Conservation (phyloP, 2,113 vertebrate species). For the Varanus komodoensis region DNA sequence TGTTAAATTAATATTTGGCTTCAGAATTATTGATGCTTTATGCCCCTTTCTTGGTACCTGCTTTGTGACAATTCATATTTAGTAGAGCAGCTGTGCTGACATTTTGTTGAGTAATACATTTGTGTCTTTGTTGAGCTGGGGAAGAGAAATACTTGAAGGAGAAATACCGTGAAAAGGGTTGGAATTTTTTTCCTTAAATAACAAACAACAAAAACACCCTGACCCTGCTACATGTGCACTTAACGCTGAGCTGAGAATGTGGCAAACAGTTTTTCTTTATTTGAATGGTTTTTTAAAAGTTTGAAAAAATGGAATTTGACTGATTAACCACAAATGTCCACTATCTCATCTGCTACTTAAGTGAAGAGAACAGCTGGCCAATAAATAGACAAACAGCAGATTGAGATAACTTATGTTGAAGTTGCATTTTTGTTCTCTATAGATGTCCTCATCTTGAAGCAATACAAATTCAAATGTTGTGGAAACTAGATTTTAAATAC, state of each 20-base stretch:
- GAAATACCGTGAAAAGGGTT: conserved; percentile 40
- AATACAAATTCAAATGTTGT: neutral
- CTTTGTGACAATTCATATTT: neutral
- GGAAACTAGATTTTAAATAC: accelerated
- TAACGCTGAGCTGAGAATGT: conserved; percentile 24
- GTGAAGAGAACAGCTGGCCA: conserved; percentile 57
- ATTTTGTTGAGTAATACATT: neutral
- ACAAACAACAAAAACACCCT: neutral
- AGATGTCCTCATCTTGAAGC: conserved; percentile 2
- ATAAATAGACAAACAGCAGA: conserved; percentile 42
- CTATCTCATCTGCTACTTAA: conserved; percentile 49
- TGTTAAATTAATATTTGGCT: neutral
- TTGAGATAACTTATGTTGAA: conserved; percentile 44
- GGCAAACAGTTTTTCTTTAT: neutral
- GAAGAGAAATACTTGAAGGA: conserved; percentile 36
- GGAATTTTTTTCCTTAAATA: neutral
- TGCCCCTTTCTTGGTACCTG: neutral
- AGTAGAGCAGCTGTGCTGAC: neutral
- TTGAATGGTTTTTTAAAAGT: conserved; percentile 60
- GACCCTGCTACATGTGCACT: conserved; percentile 28
- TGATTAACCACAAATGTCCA: conserved; percentile 35
- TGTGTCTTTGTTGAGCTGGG: neutral
- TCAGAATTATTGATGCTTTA: neutral
- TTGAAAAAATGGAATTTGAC: conserved; percentile 52
- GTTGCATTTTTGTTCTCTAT: conserved; percentile 31